Percentiles rank a stretch among this genome's conserved stretches.
Conservation (phyloP, 2,888 invertebrate genomes). For the Gastrophysa polygoni region DNA sequence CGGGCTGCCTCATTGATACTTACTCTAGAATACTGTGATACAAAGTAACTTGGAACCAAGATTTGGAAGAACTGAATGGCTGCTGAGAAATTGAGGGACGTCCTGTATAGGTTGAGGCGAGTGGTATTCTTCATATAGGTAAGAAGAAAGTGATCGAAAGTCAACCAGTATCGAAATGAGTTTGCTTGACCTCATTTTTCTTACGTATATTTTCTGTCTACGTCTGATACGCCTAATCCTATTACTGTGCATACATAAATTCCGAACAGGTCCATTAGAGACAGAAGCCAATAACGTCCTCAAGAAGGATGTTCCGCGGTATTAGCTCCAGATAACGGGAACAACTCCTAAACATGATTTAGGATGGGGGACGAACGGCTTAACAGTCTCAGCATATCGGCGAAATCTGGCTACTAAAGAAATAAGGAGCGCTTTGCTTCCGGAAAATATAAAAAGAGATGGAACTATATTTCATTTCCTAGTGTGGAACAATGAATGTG, state of each 20-base stretch:
- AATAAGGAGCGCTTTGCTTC: neutral
- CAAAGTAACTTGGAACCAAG: no score
- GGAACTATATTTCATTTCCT: no score
- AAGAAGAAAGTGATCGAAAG: no score
- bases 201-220: neutral
- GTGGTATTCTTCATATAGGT: no score
- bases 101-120: no score
- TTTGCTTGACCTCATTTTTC: neutral
- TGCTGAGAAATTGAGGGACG: no score
- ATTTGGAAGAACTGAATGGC: no score
- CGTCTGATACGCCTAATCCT: slow-evolving; percentile 34
- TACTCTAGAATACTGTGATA: no score
- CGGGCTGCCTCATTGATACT: no score
- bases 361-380: slow-evolving; percentile 22
- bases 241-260: slow-evolving; percentile 49
- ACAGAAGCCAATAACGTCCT: slow-evolving; percentile 52
- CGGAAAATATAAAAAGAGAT: no score
- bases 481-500: no score
- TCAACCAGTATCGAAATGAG: no score
- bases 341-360: slow-evolving; percentile 55
- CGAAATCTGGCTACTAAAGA: neutral
- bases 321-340: slow-evolving; percentile 52
- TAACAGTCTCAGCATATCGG: neutral
- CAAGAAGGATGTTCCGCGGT: slow-evolving; percentile 50
- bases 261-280: slow-evolving; percentile 49